These are phyloP conservation scores for Copsychus sechellarum DNA, from an alignment of 2,113 vertebrate species.

Conservation along the genomic window DNA sequence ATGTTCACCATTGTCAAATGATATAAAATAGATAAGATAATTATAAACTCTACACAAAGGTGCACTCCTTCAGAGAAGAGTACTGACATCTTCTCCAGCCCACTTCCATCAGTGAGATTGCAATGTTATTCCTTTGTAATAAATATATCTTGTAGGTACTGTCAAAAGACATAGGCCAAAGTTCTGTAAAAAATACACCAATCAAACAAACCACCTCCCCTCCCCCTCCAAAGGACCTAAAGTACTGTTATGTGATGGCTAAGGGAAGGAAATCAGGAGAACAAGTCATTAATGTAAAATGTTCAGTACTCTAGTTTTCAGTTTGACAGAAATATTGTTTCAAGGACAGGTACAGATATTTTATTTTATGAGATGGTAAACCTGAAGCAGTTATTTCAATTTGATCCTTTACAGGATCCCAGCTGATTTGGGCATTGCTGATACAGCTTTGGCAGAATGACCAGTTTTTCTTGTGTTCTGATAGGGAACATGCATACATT, in stretches of 20 bases:
- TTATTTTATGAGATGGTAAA: background rate
- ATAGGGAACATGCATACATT: background rate
- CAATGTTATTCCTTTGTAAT: background rate
- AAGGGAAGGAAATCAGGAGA: background rate
- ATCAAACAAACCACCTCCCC: background rate
- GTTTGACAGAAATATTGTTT: background rate
- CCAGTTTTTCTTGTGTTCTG: background rate
- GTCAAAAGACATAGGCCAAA: background rate
- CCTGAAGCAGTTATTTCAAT: background rate
- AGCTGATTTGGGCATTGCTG: background rate
- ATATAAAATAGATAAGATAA: conserved; percentile 20
- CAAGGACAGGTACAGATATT: background rate
- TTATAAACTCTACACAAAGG: conserved; percentile 40
- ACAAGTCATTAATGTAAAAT: background rate
- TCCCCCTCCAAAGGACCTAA: background rate
- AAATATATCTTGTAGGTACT: background rate
- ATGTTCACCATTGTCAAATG: conserved; percentile 26
- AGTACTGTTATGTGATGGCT: background rate
- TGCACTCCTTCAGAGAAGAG: background rate
- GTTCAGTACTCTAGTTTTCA: background rate
- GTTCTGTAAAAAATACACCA: background rate
- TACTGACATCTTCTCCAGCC: conserved; percentile 34
- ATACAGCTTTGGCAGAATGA: conserved; percentile 6
- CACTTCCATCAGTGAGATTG: background rate
- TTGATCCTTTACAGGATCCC: background rate